These are phyloP conservation scores for Paracanthobrama guichenoti DNA, from an alignment of 2,113 vertebrate genomes.

Conservation along the genomic window DNA sequence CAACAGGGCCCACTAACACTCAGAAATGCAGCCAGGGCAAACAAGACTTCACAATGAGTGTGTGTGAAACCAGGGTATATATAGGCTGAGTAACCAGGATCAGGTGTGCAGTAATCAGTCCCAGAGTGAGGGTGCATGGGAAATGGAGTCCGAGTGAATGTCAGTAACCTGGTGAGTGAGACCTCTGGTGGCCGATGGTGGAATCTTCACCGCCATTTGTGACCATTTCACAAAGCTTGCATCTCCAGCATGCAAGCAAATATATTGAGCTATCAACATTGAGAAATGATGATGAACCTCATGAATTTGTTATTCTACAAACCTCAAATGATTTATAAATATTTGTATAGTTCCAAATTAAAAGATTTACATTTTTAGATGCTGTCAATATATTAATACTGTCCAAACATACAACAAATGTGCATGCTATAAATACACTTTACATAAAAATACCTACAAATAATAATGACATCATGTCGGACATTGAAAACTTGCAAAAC, in stretches of 20 bases:
- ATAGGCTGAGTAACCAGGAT: too few species aligned
- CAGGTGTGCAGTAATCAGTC: too few species aligned
- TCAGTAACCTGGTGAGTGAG: too few species aligned
- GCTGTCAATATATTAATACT: not conserved
- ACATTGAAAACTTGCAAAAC: not conserved
- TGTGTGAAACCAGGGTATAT: too few species aligned
- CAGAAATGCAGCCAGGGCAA: too few species aligned
- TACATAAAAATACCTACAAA: not conserved
- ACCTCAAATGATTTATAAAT: not conserved
- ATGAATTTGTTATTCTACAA: not conserved
- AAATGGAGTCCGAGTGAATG: too few species aligned
- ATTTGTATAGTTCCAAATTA: not conserved
- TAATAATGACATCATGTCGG: not conserved
- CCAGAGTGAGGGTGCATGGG: too few species aligned
- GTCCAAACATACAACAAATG: not conserved
- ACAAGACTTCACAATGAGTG: too few species aligned
- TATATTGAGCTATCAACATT: not conserved
- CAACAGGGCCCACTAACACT: too few species aligned
- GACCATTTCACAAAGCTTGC: not conserved
- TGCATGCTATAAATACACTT: not conserved
- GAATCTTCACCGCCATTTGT: too few species aligned
- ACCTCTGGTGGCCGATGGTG: too few species aligned
- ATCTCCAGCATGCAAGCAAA: not conserved
- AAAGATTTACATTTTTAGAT: not conserved
- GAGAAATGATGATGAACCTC: not conserved